These are phyloP conservation scores for Cepphus grylle DNA, from an alignment of 2,113 vertebrate genomes.

Conservation along the genomic window DNA sequence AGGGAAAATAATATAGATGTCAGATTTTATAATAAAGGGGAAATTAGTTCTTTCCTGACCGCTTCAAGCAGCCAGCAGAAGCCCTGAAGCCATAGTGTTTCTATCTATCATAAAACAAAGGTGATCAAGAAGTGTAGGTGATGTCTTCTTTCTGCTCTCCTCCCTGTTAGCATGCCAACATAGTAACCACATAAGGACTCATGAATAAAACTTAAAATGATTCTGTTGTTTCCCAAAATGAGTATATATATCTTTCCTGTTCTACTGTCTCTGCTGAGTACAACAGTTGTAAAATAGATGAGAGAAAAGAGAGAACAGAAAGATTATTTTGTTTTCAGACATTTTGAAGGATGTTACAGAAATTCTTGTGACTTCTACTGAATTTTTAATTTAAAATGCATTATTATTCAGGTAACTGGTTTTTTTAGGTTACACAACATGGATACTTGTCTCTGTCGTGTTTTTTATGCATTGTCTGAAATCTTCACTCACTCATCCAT, in stretches of 20 bases:
- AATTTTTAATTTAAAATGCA: background rate
- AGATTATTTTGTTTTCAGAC: background rate
- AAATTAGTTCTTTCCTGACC: background rate
- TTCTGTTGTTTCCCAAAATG: background rate
- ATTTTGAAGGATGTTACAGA: background rate
- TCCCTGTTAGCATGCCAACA: background rate
- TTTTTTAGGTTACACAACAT: background rate
- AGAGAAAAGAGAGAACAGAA: background rate
- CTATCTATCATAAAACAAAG: background rate
- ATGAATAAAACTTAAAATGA: background rate
- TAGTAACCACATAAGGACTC: background rate
- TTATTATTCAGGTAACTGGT: background rate
- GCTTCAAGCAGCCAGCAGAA: background rate
- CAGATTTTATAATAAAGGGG: background rate
- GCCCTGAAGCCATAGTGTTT: background rate
- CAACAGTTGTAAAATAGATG: background rate
- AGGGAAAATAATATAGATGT: background rate
- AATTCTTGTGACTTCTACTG: background rate
- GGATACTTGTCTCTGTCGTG: background rate
- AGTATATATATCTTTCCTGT: background rate
- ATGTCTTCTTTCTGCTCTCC: background rate
- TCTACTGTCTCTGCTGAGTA: background rate
- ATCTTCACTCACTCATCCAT: background rate
- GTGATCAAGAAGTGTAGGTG: background rate
- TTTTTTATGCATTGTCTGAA: background rate